Evolutionary conservation across 1,140 invertebrate genomes (phyloP).

Genomic region (Spodoptera litura): DNA sequence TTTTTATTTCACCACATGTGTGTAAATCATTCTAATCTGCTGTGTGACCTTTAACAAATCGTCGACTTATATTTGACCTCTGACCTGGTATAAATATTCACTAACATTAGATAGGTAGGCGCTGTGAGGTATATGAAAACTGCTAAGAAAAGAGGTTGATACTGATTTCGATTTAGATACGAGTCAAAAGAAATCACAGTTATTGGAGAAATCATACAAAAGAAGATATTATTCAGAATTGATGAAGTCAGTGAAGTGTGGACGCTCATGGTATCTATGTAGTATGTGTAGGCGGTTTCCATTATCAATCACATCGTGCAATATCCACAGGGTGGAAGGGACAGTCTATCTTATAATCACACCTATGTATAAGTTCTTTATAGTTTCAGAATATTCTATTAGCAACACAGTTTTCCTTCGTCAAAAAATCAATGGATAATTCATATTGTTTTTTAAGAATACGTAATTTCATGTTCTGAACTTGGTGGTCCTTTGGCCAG

Average conservation of each 20-base stretch:
- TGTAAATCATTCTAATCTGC: too few relatives aligned
- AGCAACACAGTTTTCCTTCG: too few relatives aligned
- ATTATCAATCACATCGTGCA: slow-evolving; percentile 9
- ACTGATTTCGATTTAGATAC: slow-evolving; percentile 15
- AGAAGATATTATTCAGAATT: background rate
- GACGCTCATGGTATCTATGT: background rate
- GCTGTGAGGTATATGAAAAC: background rate
- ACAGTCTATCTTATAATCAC: too few relatives aligned
- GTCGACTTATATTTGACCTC: background rate
- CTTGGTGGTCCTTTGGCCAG: too few relatives aligned
- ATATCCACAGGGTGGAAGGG: too few relatives aligned
- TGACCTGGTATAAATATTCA: background rate
- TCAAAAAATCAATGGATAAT: too few relatives aligned
- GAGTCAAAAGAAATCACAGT: background rate
- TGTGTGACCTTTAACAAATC: background rate
- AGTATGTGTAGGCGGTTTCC: background rate
- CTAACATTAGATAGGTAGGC: background rate
- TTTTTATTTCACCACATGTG: too few relatives aligned
- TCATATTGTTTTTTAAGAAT: too few relatives aligned
- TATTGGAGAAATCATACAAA: slow-evolving; percentile 23
- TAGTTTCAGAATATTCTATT: too few relatives aligned
- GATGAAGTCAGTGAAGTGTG: slow-evolving; percentile 26
- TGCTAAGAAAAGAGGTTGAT: too few relatives aligned
- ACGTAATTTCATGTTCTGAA: too few relatives aligned
- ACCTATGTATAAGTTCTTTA: too few relatives aligned